Percentiles rank a stretch among this genome's conserved stretches.
Evolutionary conservation across 2,888 invertebrate species (phyloP).

Genomic region (Thysanoteuthis rhombus): DNA sequence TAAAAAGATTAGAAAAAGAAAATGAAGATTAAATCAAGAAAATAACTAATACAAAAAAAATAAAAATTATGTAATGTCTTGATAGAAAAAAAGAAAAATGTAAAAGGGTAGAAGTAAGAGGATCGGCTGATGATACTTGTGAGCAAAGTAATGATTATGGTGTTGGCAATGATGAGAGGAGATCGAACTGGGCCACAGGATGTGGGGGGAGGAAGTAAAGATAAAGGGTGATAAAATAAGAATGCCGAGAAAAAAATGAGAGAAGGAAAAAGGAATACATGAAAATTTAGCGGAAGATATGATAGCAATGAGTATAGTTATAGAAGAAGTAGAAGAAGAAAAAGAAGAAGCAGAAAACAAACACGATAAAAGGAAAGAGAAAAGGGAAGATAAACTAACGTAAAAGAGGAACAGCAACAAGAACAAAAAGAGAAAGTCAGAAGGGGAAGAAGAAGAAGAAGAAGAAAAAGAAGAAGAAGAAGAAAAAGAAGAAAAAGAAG

Average conservation of each 20-base stretch:
- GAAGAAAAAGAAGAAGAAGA: not conserved
- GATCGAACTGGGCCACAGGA: not conserved
- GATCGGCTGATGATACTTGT: not conserved
- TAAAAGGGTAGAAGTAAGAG: not conserved
- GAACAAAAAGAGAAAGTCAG: not conserved
- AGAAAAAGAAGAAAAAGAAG: not conserved
- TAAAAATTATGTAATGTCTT: not conserved
- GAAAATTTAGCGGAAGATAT: too few species aligned
- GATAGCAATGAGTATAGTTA: rapidly evolving
- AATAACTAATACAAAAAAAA: too few species aligned
- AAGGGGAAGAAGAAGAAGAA: not conserved
- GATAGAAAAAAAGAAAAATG: not conserved
- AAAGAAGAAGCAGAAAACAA: too few species aligned
- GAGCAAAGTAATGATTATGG: not conserved
- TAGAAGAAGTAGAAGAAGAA: not conserved
- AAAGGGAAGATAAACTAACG: not conserved
- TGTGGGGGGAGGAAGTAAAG: not conserved
- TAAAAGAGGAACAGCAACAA: not conserved
- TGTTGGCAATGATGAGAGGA: not conserved
- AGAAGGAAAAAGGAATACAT: not conserved
- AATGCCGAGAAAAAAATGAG: not conserved
- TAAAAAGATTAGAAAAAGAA: too few species aligned
- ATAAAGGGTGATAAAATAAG: not conserved
- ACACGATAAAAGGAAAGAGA: too few species aligned
- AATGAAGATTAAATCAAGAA: too few species aligned